Percentiles rank a stretch among this genome's conserved stretches.
These are phyloP conservation scores for Onthophagus sagittarius DNA, from an alignment of 2,888 invertebrate species.

Conservation along the genomic window DNA sequence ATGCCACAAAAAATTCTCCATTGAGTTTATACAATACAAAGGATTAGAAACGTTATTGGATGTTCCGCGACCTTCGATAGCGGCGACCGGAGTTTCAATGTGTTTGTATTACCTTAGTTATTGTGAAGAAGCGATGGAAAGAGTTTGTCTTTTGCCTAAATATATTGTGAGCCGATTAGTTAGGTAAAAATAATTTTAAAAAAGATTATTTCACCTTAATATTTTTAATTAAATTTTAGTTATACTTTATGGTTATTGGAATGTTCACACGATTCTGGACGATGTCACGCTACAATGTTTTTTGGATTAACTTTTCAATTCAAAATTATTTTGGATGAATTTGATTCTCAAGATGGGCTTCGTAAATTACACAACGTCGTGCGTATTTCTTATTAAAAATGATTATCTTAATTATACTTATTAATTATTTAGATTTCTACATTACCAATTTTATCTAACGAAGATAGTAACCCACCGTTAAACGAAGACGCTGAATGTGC, in stretches of 20 bases:
- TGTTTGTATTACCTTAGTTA: constrained; percentile 96
- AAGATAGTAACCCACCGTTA: constrained; percentile 57
- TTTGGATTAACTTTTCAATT: constrained; percentile 94
- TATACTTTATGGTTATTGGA: constrained; percentile 95
- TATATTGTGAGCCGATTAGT: constrained; percentile 74
- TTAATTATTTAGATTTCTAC: constrained; percentile 65
- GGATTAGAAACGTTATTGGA: constrained; percentile 84
- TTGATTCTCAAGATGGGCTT: constrained; percentile 90
- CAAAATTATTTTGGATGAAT: constrained; percentile 87
- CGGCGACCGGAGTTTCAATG: constrained; percentile 94
- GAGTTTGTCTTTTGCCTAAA: constrained; percentile 83
- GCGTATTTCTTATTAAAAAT: constrained; percentile 34
- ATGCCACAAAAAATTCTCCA: constrained; percentile 97
- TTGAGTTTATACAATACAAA: constrained; percentile 88
- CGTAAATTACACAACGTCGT: constrained; percentile 92
- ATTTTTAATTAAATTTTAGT: constrained; percentile 46
- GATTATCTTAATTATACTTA: not conserved
- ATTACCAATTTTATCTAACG: constrained; percentile 75
- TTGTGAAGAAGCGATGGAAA: constrained; percentile 96
- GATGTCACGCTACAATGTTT: constrained; percentile 98
- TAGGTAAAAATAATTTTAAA: constrained; percentile 47
- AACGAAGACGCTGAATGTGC: constrained; percentile 89
- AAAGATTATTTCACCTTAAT: not conserved
- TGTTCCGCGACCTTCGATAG: constrained; percentile 90
- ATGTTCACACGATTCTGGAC: constrained; percentile 90